Evolutionary conservation across 2,113 vertebrate species (phyloP).

Genomic region (Pelecanoides urinatrix): DNA sequence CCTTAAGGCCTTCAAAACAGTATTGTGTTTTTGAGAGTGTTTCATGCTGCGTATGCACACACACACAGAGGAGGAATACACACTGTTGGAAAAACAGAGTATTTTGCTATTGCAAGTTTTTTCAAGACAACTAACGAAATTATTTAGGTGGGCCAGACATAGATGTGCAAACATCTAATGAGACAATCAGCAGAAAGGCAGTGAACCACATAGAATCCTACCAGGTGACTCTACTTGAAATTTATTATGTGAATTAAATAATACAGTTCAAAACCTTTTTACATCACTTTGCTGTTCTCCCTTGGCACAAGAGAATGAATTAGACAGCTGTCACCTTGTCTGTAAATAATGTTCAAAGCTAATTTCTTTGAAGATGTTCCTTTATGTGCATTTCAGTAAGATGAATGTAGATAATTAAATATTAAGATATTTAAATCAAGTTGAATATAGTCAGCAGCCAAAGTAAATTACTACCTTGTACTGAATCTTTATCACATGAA

Average conservation of each 20-base stretch:
- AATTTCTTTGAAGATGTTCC: conserved; percentile 51
- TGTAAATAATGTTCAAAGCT: conserved; percentile 66
- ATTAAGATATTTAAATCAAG: conserved; percentile 63
- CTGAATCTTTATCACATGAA: neutral
- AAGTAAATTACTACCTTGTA: conserved; percentile 45
- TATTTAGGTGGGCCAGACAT: neutral
- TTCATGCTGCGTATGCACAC: neutral
- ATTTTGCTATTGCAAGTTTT: neutral
- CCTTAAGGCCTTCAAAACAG: neutral
- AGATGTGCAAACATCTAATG: neutral
- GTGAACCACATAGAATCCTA: neutral
- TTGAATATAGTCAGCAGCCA: neutral
- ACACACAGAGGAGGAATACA: neutral
- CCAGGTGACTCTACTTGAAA: neutral
- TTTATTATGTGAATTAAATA: conserved; percentile 53
- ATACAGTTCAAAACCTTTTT: conserved; percentile 61
- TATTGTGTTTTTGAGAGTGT: neutral
- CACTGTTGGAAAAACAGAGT: neutral
- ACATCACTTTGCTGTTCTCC: conserved; percentile 50
- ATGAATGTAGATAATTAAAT: conserved; percentile 52
- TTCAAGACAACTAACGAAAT: neutral
- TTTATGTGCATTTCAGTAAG: conserved; percentile 35
- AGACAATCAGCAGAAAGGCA: neutral
- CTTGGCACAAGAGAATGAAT: conserved; percentile 31
- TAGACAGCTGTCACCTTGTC: conserved; percentile 55